Base-by-base conservation (phyloP, 2,888 invertebrate species). In the Pharmacophagus antenor region DNA sequence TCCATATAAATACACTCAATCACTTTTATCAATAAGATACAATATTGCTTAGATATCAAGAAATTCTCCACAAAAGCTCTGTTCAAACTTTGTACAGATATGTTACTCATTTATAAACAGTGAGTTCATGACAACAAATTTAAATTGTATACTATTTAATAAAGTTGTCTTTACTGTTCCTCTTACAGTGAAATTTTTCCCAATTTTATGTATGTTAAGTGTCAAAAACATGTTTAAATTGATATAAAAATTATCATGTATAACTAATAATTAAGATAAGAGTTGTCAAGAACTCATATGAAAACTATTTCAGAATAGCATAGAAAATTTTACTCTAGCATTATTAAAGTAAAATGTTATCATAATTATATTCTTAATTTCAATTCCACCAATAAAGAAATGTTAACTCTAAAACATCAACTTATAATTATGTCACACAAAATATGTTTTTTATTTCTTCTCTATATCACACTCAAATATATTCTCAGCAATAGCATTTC, bases 1-100 rank as follows among this genome's bases (percentile, higher is more conserved):
- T 25, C 21, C 20, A 41, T 44, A 42, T n/a, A 44, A 22, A 22
- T 25, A 25, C 18, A 8, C n/a, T 20, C 6, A 22, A 41, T n/a
- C 17, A 44, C 41, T 41, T 22, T 20, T 49, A 56, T 49, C 17
- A 20, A 49, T 47, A 55, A 5, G 18, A 37, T 55, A 55, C 17
- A 37, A 27, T 49, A 41, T n/a, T 37, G n/a, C 37, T 37, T n/a
- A 37, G 22, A 31, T 20, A 48, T 50, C 17, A n/a, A 27, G 31
- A 49, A 56, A 56, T 57, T 51, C 50, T 20, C 31, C 37, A 20
- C 48, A 54, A 41, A 58, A 58, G 49, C 55, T 53, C 51, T 68
- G 66, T 62, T 58, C 67, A 69, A 68, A 51, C 68, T 82, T 84
- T 83, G 82, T 84, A 83, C 81, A 78, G 63, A 82, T 82, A 83